Conservation (phyloP, 2,888 invertebrate species). For the Diarsia dahlii region DNA sequence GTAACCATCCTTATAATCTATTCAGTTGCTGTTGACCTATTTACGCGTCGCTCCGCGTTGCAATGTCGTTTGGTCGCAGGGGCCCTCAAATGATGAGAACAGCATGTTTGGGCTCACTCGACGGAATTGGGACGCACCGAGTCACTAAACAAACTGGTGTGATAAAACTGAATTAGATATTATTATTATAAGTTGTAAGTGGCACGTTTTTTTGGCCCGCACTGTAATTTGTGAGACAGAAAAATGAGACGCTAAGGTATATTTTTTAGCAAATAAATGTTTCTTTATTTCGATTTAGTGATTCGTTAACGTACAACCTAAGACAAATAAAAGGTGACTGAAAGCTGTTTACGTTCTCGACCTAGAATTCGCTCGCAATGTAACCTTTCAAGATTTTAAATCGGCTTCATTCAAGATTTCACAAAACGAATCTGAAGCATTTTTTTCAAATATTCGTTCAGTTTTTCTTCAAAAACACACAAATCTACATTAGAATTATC, state of each 20-base stretch:
- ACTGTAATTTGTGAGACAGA: constrained; percentile 8
- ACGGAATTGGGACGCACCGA: constrained; percentile 59
- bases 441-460: not conserved
- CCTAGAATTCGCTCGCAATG: constrained; percentile 20
- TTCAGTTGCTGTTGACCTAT: constrained; percentile 71
- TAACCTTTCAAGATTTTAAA: constrained; percentile 25
- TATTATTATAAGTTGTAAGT: constrained; percentile 51
- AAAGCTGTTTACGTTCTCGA: constrained; percentile 11
- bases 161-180: constrained; percentile 60
- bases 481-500: constrained; percentile 57
- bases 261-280: not conserved
- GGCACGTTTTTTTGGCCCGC: constrained; percentile 22
- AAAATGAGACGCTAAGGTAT: not conserved
- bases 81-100: constrained; percentile 61
- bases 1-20: constrained; percentile 69
- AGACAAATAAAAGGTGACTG: constrained; percentile 7
- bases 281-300: not conserved
- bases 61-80: constrained; percentile 67
- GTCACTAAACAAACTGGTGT: constrained; percentile 59
- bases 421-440: not conserved
- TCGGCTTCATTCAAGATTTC: constrained; percentile 22
- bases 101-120: constrained; percentile 57
- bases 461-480: constrained; percentile 13
- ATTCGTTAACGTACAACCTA: constrained; percentile 5
- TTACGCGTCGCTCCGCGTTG: constrained; percentile 66